Evolutionary conservation across 1,140 invertebrate genomes (phyloP), one percentile per base, ranked within the genome.

Genomic region (Drosophila insularis): DNA sequence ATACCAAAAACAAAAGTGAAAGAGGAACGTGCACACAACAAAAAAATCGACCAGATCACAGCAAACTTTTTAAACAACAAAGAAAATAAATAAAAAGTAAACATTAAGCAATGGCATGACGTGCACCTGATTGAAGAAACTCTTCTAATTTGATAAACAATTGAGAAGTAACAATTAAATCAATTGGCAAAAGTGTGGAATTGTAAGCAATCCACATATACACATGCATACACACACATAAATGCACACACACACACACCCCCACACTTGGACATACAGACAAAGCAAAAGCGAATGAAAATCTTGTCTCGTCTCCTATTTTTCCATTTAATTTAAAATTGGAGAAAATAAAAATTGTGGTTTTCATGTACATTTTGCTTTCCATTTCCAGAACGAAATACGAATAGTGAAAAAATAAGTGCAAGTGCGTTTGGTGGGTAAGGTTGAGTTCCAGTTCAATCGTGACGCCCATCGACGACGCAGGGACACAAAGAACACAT

Each of bases 11-110:
- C 7, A 4, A 7, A 74, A 79, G 77, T 78, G 73, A 75, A 74
- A 79, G 78, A 60, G 74, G 19, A 63, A 63, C 66, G 69, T 77
- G 68, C 73, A 74, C 78, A 81, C 81, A 77, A 81, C 80, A 81
- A 79, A 19, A 71, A 79, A 81, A 81, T 81, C 79, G 74, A 81
- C 43, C 43, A 21, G 17, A 39, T 21, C 40, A 61, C 39, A 67
- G 74, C 60, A 46, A 50, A 19, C 43, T 19, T 46, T 46, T 19
- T 69, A 39, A 75, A 59, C 55, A 70, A 78, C 61, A 74, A 78
- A 46, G 46, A 61, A 68, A 63, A 58, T 13, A 2, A 21, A n/a
- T 27, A n/a, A 63, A 63, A 21, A 21, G 10, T 17, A 50, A 21
- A 21, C 17, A 50, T 19, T 21, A 8, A 17, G 17, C 43, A 37